These are phyloP conservation scores for Alviniconcha marisindica DNA, from an alignment of 1,140 invertebrate species.

Conservation along the genomic window DNA sequence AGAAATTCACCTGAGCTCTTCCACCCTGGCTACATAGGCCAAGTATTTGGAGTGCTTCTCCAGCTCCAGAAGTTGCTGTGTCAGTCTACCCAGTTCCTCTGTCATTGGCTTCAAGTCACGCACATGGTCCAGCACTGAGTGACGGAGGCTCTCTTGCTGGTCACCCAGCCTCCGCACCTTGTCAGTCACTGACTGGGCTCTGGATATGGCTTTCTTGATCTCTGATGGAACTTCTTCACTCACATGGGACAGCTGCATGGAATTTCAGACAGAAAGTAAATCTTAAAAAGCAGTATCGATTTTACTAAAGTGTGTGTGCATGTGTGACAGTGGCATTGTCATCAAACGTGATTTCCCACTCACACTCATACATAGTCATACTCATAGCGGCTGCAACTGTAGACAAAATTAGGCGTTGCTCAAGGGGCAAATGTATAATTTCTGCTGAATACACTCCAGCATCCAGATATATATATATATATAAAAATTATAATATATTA, in stretches of 20 bases:
- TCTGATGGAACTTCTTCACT: constrained; percentile 80
- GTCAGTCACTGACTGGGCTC: constrained; percentile 78
- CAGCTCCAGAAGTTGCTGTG: constrained; percentile 80
- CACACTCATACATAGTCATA: too few relatives aligned
- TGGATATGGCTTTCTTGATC: constrained; percentile 79
- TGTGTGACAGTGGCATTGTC: too few relatives aligned
- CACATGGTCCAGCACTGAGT: constrained; percentile 76
- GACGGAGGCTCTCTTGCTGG: constrained; percentile 75
- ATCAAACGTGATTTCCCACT: too few relatives aligned
- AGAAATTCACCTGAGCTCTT: constrained; percentile 80
- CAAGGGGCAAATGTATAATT: too few relatives aligned
- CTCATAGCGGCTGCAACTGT: too few relatives aligned
- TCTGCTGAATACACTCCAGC: too few relatives aligned
- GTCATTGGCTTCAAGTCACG: constrained; percentile 77
- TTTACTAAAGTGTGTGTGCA: neutral
- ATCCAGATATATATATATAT: too few relatives aligned
- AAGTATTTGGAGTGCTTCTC: constrained; percentile 82
- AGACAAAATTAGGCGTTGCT: too few relatives aligned
- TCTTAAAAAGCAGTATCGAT: neutral
- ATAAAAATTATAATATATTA: too few relatives aligned
- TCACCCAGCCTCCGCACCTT: constrained; percentile 78
- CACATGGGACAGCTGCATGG: constrained; percentile 79
- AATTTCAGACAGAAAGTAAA: constrained; percentile 32
- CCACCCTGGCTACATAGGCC: constrained; percentile 81
- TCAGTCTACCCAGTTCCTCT: constrained; percentile 76